Conservation (phyloP, 2,797 vertebrate genomes). For the Rhadinocentrus ornatus region DNA sequence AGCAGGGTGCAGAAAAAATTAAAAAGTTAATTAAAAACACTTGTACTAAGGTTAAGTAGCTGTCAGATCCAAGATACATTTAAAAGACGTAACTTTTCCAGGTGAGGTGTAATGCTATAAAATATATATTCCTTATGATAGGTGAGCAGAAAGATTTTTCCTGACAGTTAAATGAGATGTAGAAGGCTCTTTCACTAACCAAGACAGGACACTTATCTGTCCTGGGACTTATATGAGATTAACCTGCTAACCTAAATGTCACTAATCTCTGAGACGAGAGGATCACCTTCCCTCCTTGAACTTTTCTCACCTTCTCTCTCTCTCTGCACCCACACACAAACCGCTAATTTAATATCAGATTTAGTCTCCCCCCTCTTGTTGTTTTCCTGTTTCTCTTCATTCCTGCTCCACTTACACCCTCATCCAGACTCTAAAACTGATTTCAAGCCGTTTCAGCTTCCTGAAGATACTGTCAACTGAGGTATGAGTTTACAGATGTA, state of each 20-base stretch:
- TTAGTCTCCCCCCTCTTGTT: slow-evolving; percentile 4
- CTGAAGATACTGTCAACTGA: slow-evolving; percentile 26
- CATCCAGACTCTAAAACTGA: slow-evolving; percentile 30
- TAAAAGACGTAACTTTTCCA: neutral
- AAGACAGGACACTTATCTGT: slow-evolving; percentile 65
- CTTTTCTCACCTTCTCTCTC: slow-evolving; percentile 35
- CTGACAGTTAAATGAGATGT: slow-evolving; percentile 10
- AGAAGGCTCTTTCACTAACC: neutral
- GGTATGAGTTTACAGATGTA: slow-evolving; percentile 29
- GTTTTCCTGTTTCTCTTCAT: slow-evolving; percentile 15
- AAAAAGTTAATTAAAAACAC: no score
- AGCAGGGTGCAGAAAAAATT: no score
- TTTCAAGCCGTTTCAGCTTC: slow-evolving; percentile 35
- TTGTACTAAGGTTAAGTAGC: no score
- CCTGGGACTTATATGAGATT: slow-evolving; percentile 72
- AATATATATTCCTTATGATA: neutral
- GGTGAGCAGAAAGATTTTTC: slow-evolving; percentile 9
- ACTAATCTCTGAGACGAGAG: slow-evolving; percentile 77
- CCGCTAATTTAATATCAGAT: slow-evolving; percentile 18
- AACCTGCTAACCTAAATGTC: slow-evolving; percentile 78
- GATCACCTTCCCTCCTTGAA: slow-evolving; percentile 69
- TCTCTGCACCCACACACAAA: slow-evolving; percentile 19
- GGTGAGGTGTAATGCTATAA: neutral
- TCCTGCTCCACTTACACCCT: slow-evolving; percentile 19
- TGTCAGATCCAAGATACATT: neutral